Base-by-base conservation (phyloP, 1,140 invertebrate species). In the Pomacea maculata region DNA sequence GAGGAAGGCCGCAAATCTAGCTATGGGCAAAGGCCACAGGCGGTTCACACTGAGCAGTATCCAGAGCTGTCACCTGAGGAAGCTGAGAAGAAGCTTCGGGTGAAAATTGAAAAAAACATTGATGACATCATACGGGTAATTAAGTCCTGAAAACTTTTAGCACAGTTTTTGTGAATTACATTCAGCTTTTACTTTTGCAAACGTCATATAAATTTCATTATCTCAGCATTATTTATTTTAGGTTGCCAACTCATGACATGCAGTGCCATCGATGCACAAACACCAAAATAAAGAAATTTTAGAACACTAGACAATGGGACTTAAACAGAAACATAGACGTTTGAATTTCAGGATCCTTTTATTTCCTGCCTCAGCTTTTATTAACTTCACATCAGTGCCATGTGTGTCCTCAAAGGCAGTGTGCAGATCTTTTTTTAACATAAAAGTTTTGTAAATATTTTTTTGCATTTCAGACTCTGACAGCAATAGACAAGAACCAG, bases 1-100 rank as follows among this genome's bases (percentile, higher is more conserved):
- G 88, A 91, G 76, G 90, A 91, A 79, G 90, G 90, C 7, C 80
- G 87, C 21, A 87, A 88, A 68, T 87, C 87, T 10, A 87, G 85
- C 74, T 91, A 89, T 79, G 87, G 85, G n/a, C 74, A 78, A 2
- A 71, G 78, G 70, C 79, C 82, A 14, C 83, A 82, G n/a, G 85
- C 85, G 29, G 80, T 87, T 61, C 75, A 79, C 14, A 84, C 88
- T 65, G 82, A 86, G 75, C 82, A 89, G 80, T 83, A 86, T 73
- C 73, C 80, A 25, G 79, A 86, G 61, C 54, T 90, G 14, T 83
- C 75, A 61, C 85, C 86, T 64, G 81, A 85, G 25, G 85, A 89
- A 45, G 89, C 89, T 19, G 88, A 88, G 74, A 84, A 75, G 19
- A 87, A 85, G 80, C 82, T 91, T 14, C 72, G 84, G 21, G 80